These are phyloP conservation scores for Disparrhopalites patrizii DNA, from an alignment of 2,888 invertebrate species.

Conservation along the genomic window DNA sequence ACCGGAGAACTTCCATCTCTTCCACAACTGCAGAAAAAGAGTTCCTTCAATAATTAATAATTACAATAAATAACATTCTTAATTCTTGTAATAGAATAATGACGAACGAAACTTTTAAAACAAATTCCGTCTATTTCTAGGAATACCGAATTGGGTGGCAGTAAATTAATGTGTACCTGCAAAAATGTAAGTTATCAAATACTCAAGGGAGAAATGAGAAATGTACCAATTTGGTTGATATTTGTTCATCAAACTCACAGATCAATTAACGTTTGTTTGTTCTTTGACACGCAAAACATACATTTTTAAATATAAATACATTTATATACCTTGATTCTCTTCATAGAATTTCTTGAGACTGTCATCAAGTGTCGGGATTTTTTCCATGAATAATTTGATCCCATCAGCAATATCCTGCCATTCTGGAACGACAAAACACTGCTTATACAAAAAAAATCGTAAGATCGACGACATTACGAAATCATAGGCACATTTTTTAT, in stretches of 20 bases:
- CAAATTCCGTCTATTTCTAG: no score
- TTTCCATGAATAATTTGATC: constrained; percentile 3
- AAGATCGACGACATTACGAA: no score
- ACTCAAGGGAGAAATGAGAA: background rate
- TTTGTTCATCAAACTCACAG: no score
- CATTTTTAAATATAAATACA: no score
- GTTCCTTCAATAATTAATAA: background rate
- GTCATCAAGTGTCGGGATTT: background rate
- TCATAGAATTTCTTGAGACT: background rate
- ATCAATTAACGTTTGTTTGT: no score
- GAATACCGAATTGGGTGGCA: no score
- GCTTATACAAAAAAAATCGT: no score
- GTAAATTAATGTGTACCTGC: no score
- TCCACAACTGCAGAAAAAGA: constrained; percentile 2
- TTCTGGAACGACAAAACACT: background rate
- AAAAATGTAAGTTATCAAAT: background rate
- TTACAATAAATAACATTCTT: background rate
- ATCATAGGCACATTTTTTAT: no score
- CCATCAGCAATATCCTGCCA: constrained; percentile 12
- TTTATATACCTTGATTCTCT: background rate
- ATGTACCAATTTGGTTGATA: no score
- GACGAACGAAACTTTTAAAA: no score
- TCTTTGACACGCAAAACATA: no score
- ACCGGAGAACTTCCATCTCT: background rate
- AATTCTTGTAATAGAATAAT: background rate